phyloP scores from a whole-genome alignment of 2,113 vertebrate species.

The Pelecanoides urinatrix region DNA sequence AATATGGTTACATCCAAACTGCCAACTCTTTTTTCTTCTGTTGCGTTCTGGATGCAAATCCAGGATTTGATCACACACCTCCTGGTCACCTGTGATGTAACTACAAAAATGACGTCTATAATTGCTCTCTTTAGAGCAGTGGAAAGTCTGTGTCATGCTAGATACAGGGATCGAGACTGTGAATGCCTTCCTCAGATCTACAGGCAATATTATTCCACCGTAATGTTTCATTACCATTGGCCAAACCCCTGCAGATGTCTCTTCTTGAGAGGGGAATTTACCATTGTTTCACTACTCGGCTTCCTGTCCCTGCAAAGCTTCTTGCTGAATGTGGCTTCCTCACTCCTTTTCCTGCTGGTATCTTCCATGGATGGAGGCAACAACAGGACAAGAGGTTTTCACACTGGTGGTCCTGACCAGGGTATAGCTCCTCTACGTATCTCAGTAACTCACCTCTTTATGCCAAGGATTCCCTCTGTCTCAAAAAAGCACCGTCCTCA shows the following conservation, averaged over 20 bases:
- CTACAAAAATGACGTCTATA: background rate
- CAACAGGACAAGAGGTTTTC: background rate
- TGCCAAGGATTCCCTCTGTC: background rate
- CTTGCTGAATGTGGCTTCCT: background rate
- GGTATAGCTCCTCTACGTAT: background rate
- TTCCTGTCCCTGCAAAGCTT: background rate
- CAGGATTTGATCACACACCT: background rate
- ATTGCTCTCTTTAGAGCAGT: background rate
- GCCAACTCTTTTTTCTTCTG: background rate
- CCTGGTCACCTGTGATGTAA: background rate
- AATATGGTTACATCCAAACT: background rate
- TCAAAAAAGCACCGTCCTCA: background rate
- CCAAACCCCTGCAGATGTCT: background rate
- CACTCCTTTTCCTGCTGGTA: background rate
- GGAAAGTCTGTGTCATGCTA: background rate
- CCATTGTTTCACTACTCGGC: background rate
- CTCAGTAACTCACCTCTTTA: background rate
- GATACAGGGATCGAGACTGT: background rate
- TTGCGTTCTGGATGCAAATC: background rate
- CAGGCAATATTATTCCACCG: background rate
- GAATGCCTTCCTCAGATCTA: background rate
- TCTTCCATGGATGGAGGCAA: background rate
- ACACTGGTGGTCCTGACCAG: background rate
- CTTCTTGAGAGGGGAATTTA: background rate
- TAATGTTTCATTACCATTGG: background rate